Percentiles rank a stretch among this genome's conserved stretches.
Conservation (phyloP, 2,797 vertebrate genomes). For the Anisognathus igniventris region DNA sequence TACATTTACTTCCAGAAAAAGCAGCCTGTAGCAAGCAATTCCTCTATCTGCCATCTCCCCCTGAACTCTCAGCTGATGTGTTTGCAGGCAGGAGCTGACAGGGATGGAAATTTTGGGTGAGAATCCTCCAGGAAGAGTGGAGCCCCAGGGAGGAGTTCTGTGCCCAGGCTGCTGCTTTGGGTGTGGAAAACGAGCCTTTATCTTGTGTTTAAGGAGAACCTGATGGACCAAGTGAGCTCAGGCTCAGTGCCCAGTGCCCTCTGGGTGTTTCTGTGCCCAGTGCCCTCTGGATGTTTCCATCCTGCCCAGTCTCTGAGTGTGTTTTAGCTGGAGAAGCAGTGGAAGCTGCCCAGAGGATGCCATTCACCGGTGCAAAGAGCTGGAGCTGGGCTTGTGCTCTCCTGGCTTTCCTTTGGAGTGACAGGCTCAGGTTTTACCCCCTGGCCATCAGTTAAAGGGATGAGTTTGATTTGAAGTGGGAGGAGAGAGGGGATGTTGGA, state of each 20-base stretch:
- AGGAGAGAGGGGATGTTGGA: neutral
- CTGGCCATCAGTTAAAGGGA: neutral
- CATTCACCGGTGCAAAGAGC: neutral
- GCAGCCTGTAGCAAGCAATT: neutral
- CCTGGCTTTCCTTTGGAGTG: neutral
- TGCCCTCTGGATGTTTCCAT: neutral
- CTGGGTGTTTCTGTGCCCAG: neutral
- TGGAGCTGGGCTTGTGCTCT: neutral
- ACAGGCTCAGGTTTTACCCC: neutral
- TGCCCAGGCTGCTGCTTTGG: neutral
- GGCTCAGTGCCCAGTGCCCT: accelerated
- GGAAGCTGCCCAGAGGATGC: neutral
- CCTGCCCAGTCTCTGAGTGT: neutral
- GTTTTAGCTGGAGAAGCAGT: accelerated
- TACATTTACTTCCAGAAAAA: neutral
- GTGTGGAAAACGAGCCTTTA: neutral
- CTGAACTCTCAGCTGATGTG: neutral
- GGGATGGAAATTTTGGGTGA: neutral
- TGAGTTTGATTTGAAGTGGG: neutral
- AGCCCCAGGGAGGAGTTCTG: neutral
- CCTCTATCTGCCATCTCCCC: neutral
- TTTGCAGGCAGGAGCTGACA: neutral
- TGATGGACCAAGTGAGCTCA: neutral
- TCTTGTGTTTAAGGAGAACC: neutral
- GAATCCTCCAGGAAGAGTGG: neutral